Base-by-base conservation (phyloP, 2,888 invertebrate genomes). In the Plagodis pulveraria region DNA sequence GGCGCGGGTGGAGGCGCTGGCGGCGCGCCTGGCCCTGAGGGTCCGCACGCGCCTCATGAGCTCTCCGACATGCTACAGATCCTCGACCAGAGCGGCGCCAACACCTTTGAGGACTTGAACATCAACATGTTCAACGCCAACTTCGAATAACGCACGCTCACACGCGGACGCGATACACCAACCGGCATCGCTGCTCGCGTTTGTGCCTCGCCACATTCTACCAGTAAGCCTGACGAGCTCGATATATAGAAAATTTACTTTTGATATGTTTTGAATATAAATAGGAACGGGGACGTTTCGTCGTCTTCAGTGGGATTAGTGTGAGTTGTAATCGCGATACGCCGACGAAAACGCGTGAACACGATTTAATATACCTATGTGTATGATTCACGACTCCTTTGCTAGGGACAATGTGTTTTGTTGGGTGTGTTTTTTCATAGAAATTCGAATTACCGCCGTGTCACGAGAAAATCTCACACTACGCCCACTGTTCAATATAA, bases 1-100 rank as follows among this genome's bases (percentile, higher is more conserved):
- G 93, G 93, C 89, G 73, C 71, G 40, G 75, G 73, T 74, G 75
- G 73, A 74, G 83, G 81, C 22, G 84, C 80, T 41, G 81, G 74
- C 22, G 78, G 77, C 51, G 80, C 78, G 66, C 77, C 80, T 22
- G 70, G 72, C 5, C 72, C 76, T 35, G 86, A 83, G 62, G 86
- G 79, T 0, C 77, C 83, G 40, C 94, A 95, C 57, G 94, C 94
- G 44, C 95, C 95, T 43, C 94, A 93, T 67, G 98, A 98, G 90
- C 94, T 98, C 57, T 96, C 97, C 11, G 98, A 98, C 78, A 98
- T 98, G 98, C 93, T 98, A 75, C 98, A 98, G 89, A 98, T 98
- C 95, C 91, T 98, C 57, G 97, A 98, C 88, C 97, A 97, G 83
- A 95, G 96, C 74, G 96, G 95, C 51, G 94, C 96, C 42, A 94